phyloP scores from a whole-genome alignment of 53 echinoderm and acorn worm genomes.

The Holothuria scabra region DNA sequence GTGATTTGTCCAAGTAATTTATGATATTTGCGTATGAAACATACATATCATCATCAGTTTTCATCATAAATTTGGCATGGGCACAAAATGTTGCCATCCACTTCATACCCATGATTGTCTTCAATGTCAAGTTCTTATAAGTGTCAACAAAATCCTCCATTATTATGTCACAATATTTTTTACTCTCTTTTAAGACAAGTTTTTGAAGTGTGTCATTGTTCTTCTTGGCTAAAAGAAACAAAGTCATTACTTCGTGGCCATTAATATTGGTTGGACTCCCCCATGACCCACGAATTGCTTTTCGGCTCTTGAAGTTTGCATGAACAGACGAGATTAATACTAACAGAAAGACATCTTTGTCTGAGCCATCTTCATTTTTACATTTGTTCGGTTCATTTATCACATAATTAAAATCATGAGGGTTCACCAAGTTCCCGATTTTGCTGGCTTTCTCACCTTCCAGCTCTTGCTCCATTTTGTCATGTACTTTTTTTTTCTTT shows the following conservation, averaged over 20 bases:
- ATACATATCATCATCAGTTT: constrained; percentile 97
- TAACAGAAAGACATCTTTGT: constrained; percentile 73
- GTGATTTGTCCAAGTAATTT: constrained; percentile 51
- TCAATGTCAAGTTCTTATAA: constrained; percentile 92
- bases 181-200: constrained; percentile 73
- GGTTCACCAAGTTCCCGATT: constrained; percentile 44
- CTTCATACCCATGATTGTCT: constrained; percentile 96
- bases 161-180: constrained; percentile 82
- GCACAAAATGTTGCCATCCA: constrained; percentile 79
- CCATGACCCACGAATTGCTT: constrained; percentile 90
- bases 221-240: constrained; percentile 86
- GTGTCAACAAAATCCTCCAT: constrained; percentile 91
- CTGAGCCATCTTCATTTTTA: constrained; percentile 65
- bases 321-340: constrained; percentile 73
- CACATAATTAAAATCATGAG: constrained; percentile 76
- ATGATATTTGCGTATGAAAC: constrained; percentile 78
- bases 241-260: constrained; percentile 69
- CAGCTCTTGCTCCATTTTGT: too few species aligned
- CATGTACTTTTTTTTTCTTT: too few species aligned
- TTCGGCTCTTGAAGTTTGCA: constrained; percentile 93
- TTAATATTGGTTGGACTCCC: constrained; percentile 65
- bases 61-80: constrained; percentile 83
- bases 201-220: constrained; percentile 65
- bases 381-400: constrained; percentile 87
- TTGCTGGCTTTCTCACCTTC: background rate